Base-by-base conservation (phyloP, 2,113 vertebrate genomes). In the Coracopsis vasa region DNA sequence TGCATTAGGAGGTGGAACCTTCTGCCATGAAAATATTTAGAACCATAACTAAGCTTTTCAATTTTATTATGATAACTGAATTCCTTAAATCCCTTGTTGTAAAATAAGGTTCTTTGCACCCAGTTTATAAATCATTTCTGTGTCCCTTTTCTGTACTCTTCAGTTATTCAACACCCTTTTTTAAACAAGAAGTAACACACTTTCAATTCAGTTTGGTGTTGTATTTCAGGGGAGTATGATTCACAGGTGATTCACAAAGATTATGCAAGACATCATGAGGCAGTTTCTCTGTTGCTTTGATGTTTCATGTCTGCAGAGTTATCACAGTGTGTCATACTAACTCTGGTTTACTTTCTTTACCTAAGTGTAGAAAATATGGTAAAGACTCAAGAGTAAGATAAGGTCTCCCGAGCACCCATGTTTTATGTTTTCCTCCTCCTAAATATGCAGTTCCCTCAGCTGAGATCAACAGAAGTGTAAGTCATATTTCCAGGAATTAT, bases 191-290 rank as follows among this genome's bases (percentile, higher is more conserved):
- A 79, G 35, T 53, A 69, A 93, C 31, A 37, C 8, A 5, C 69
- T 90, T 96, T 81, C 54, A 39, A 1, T 91, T 88, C 42, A 21
- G 29, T 70, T 58, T 67, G 71, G 86, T 86, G 66, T 20, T 94
- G 35, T 69, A 20, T 93, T 96, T 96, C 88, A 92, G 77, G 41
- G 51, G 86, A 84, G 17, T 65, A 33, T 95, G 92, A 94, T 81
- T 97, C 93, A 96, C 61, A 78, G 61, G 80, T 95, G 88, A 96
- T 96, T 96, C 92, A 96, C 88, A 89, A 92, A 81, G 92, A 92
- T 91, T 78, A 51, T 91, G 88, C 94, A 96, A 93, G 77, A 75
- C 77, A 66, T 79, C 84, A 79, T 79, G 88, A 96, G 83, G 73
- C 80, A 85, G 65, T 56, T 84, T 92, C 86, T 94, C 69, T 69